Evolutionary conservation across 2,888 invertebrate genomes (phyloP).

Genomic region (Polyommatus icarus): DNA sequence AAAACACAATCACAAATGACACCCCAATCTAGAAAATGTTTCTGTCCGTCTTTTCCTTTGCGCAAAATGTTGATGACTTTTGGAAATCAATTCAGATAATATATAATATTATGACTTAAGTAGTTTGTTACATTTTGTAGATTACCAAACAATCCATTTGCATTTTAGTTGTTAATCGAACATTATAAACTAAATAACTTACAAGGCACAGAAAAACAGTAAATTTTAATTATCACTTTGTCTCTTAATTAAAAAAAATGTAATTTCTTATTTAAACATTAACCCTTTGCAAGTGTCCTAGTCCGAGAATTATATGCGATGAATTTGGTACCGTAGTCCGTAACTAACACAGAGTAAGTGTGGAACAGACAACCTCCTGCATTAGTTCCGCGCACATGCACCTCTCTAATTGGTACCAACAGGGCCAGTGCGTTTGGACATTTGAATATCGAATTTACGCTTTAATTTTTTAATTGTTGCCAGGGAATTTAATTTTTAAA

Average conservation of each 20-base stretch:
- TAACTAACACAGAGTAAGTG: slow-evolving; percentile 17
- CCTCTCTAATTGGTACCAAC: slow-evolving; percentile 42
- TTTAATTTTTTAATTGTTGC: slow-evolving; percentile 31
- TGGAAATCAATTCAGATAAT: not conserved
- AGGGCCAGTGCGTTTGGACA: slow-evolving; percentile 41
- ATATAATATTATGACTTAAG: no score
- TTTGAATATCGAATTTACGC: slow-evolving; percentile 39
- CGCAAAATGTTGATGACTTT: not conserved
- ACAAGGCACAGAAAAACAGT: no score
- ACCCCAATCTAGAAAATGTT: not conserved
- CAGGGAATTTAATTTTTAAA: not conserved
- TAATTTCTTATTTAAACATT: not conserved
- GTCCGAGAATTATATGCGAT: slow-evolving; percentile 14
- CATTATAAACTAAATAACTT: no score
- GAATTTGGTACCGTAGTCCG: slow-evolving; percentile 12
- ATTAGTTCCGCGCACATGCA: slow-evolving; percentile 47
- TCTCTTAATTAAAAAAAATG: no score
- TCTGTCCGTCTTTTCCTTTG: not conserved
- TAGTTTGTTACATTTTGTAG: no score
- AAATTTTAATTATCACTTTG: no score
- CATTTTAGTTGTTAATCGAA: no score
- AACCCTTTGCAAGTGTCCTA: not conserved
- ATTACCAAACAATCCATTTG: no score
- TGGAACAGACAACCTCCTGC: slow-evolving; percentile 36
- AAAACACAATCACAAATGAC: slow-evolving; percentile 33